These are phyloP conservation scores for Watsonalla binaria DNA, from an alignment of 2,888 invertebrate genomes.

Conservation along the genomic window DNA sequence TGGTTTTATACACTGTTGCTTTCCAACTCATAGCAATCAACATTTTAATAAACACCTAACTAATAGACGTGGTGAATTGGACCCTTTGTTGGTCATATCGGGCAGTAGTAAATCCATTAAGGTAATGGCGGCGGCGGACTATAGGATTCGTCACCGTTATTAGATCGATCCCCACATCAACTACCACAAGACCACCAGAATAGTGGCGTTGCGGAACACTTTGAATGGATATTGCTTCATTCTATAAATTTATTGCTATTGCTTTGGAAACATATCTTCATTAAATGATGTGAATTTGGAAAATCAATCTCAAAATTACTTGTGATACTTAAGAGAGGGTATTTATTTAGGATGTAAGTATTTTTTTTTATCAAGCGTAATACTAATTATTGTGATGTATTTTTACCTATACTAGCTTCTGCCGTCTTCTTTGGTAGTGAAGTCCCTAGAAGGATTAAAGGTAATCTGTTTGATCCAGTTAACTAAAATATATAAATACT, in stretches of 20 bases:
- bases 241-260: not conserved
- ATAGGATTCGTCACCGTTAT: slow-evolving; percentile 66
- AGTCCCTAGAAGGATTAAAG: no score
- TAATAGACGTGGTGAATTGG: slow-evolving; percentile 51
- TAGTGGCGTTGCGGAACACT: slow-evolving; percentile 10
- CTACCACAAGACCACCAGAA: slow-evolving; percentile 49
- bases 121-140: slow-evolving; percentile 51
- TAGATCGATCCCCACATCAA: slow-evolving; percentile 43
- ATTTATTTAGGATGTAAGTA: no score
- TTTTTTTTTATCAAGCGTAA: no score
- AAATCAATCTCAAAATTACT: not conserved
- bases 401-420: no score
- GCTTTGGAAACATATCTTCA: no score
- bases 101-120: slow-evolving; percentile 64
- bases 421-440: no score
- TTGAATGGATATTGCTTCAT: not conserved
- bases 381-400: no score
- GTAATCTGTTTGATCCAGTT: no score
- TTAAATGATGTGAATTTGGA: not conserved
- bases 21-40: not conserved
- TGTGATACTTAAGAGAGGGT: not conserved
- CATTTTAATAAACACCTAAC: slow-evolving; percentile 12
- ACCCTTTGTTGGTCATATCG: slow-evolving; percentile 46
- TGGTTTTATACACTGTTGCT: no score
- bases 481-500: no score